Evolutionary conservation across 2,888 invertebrate genomes (phyloP), one percentile per base, ranked within the genome.

Genomic region (Calliscelio sp.): DNA sequence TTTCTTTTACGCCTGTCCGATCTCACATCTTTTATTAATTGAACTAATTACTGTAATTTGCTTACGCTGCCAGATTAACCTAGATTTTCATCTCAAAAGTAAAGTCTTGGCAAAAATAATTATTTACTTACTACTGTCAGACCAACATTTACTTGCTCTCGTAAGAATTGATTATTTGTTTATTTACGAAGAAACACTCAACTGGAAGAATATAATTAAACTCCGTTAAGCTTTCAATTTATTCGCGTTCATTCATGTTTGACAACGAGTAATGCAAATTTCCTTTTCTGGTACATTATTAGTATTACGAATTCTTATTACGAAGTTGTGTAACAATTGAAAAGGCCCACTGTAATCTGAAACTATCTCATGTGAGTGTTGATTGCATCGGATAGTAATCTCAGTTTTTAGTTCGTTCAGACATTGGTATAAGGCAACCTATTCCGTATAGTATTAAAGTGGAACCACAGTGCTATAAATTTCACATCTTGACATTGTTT

Each of bases 381-480:
- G 92, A 92, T 92, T 92, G 89, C 91, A 90, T 92, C 89, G 90
- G 90, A 90, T 89, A 89, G 91, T 90, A 92, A 92, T 91, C 91
- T 92, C 89, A 88, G 90, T 92, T 92, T 92, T 92, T 92, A 90
- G 88, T 88, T 83, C 77, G 80, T 85, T 86, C 84, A 84, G 87
- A 87, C 87, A 90, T 90, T 90, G 89, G 87, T 85, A 85, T 71
- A 53, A 77, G 63, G 71, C 51, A 63, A 74, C 66, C 57, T 49
- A 74, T 46, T 66, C 49, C 61, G 63, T 55, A 35, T 32, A 49
- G 71, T 55, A 65, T 51, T 59, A 65, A 77, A 51, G 55, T 57
- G 18, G 28, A 55, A 1, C 55, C 20, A 38, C 53, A 18, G 10
- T 1, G 28, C 70, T 38, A 70, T 70, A 53, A 70, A 70, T 70